A percentile compares a stretch with the other conserved stretches of the same genome.
phyloP scores from a whole-genome alignment of 2,888 invertebrate species.

The Diachrysia chrysitis region DNA sequence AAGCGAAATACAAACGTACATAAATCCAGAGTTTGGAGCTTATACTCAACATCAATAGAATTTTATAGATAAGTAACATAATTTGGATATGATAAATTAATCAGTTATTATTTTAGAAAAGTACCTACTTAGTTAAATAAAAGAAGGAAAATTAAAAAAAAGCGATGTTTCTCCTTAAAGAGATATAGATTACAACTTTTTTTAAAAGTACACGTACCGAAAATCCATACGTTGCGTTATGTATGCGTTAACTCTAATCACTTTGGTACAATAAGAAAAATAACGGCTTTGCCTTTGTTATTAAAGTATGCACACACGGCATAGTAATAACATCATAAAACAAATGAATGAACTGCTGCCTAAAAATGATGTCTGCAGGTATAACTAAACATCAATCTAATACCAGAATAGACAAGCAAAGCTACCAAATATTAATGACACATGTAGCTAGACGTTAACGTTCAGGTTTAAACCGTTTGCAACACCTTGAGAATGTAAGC shows the following conservation, averaged over 20 bases:
- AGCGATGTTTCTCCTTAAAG: no score
- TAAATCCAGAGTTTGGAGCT: background rate
- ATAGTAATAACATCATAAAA: background rate
- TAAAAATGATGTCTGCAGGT: background rate
- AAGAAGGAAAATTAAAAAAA: no score
- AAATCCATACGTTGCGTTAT: no score
- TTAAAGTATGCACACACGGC: no score
- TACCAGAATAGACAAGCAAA: background rate
- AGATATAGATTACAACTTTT: no score
- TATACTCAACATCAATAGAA: background rate
- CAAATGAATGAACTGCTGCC: no score
- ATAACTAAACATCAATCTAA: background rate
- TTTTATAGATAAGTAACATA: background rate
- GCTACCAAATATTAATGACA: constrained; percentile 2
- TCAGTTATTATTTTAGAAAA: background rate
- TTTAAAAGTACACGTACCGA: no score
- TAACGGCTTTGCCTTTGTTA: no score
- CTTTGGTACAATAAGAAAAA: no score
- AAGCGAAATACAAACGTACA: background rate
- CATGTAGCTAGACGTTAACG: background rate
- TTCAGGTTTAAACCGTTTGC: background rate
- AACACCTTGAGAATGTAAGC: background rate
- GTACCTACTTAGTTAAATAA: no score
- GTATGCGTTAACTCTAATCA: no score
- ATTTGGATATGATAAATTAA: background rate